These are phyloP conservation scores for Spisula solida DNA, from an alignment of 2,888 invertebrate genomes.

Conservation along the genomic window DNA sequence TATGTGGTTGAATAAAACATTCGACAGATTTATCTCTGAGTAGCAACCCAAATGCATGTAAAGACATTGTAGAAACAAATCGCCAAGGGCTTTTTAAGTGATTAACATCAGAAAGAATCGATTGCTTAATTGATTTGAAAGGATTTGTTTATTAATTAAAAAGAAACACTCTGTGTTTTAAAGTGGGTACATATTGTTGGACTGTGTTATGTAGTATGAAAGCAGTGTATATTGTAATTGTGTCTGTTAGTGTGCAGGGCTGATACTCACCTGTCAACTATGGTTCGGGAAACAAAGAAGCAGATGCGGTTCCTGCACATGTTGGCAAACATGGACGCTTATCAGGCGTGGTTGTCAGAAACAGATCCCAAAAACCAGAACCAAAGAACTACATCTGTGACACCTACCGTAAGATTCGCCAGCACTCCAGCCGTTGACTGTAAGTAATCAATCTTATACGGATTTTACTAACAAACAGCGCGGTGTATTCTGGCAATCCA, in stretches of 20 bases:
- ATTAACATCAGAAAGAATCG: too few relatives aligned
- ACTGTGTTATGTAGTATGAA: neutral
- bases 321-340: slow-evolving; percentile 54
- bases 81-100: neutral
- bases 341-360: slow-evolving; percentile 42
- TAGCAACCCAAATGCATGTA: neutral
- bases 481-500: too few relatives aligned
- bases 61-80: neutral
- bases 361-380: neutral
- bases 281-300: slow-evolving; percentile 1
- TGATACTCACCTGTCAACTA: neutral
- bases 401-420: slow-evolving; percentile 4
- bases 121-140: too few relatives aligned
- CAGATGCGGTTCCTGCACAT: slow-evolving; percentile 57
- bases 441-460: neutral
- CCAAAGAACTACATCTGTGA: neutral
- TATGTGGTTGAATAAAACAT: neutral
- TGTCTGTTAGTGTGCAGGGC: neutral
- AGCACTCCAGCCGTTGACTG: neutral
- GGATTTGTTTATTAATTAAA: too few relatives aligned
- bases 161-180: too few relatives aligned
- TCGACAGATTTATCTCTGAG: neutral
- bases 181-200: too few relatives aligned
- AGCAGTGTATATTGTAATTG: neutral
- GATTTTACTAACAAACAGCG: too few relatives aligned